These are phyloP conservation scores for Molanna angustata DNA, from an alignment of 2,888 invertebrate genomes.

Conservation along the genomic window DNA sequence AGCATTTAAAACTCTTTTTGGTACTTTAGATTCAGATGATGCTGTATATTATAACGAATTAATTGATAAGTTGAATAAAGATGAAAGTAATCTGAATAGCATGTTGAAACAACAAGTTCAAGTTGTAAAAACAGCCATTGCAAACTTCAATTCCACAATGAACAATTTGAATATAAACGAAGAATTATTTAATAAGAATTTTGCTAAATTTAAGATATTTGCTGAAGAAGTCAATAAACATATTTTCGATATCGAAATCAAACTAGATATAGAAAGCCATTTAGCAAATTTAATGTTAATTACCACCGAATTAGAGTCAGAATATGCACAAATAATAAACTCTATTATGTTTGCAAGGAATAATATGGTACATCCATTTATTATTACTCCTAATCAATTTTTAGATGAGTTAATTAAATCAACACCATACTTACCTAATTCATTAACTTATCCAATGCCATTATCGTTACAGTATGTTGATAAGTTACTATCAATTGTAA, in stretches of 20 bases:
- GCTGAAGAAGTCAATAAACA: constrained; percentile 11
- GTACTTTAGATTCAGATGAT: constrained; percentile 16
- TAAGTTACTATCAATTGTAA: neutral
- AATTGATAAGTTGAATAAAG: constrained; percentile 26
- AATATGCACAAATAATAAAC: constrained; percentile 23
- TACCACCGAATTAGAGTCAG: constrained; percentile 23
- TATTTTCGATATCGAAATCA: constrained; percentile 8
- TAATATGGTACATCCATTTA: constrained; percentile 30
- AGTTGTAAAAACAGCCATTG: constrained; percentile 27
- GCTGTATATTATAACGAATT: constrained; percentile 26
- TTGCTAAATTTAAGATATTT: constrained; percentile 20
- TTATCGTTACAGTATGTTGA: neutral
- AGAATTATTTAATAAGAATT: constrained; percentile 30
- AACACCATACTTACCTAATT: neutral
- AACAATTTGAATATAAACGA: constrained; percentile 27
- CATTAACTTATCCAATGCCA: neutral
- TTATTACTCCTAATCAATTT: constrained; percentile 27
- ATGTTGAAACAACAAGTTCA: constrained; percentile 32
- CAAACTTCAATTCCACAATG: constrained; percentile 31
- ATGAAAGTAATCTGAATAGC: constrained; percentile 24
- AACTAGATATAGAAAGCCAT: constrained; percentile 19
- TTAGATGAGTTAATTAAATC: neutral
- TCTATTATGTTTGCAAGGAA: constrained; percentile 27
- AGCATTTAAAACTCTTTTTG: constrained; percentile 14
- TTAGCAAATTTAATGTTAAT: constrained; percentile 26